Evolutionary conservation across 1,140 invertebrate genomes (phyloP).

Genomic region (Vanessa atalanta): DNA sequence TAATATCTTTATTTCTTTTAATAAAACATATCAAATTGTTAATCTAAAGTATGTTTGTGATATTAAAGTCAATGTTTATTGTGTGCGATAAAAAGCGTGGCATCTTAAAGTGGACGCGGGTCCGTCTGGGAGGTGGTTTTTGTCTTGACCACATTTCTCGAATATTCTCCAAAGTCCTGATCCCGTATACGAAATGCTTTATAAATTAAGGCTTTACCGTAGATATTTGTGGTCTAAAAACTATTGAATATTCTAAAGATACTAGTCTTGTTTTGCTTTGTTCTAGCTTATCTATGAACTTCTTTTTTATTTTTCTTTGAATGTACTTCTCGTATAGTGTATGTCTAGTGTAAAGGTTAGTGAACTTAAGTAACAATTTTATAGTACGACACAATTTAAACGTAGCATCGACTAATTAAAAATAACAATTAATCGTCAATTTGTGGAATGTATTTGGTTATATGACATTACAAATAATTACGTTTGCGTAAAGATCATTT

Average conservation of each 20-base stretch:
- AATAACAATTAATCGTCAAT: too few relatives aligned
- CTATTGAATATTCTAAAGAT: background rate
- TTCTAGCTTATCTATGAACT: too few relatives aligned
- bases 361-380: too few relatives aligned
- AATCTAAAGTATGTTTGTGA: slow-evolving; percentile 10
- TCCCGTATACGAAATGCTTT: slow-evolving; percentile 19
- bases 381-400: too few relatives aligned
- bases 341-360: too few relatives aligned
- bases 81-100: slow-evolving; percentile 7
- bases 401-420: too few relatives aligned
- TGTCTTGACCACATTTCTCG: slow-evolving; percentile 12
- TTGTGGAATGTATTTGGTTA: too few relatives aligned
- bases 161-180: slow-evolving; percentile 15
- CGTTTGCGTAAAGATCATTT: too few relatives aligned
- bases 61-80: slow-evolving; percentile 14
- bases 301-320: background rate
- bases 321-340: too few relatives aligned
- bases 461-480: too few relatives aligned
- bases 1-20: slow-evolving; percentile 20
- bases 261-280: background rate
- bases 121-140: slow-evolving; percentile 16
- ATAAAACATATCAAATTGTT: slow-evolving; percentile 1
- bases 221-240: background rate
- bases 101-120: slow-evolving; percentile 10
- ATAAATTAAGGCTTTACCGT: slow-evolving; percentile 15